Evolutionary conservation across 2,888 invertebrate species (phyloP), one percentile per base, ranked within the genome.

Genomic region (Tachystola acroxantha): DNA sequence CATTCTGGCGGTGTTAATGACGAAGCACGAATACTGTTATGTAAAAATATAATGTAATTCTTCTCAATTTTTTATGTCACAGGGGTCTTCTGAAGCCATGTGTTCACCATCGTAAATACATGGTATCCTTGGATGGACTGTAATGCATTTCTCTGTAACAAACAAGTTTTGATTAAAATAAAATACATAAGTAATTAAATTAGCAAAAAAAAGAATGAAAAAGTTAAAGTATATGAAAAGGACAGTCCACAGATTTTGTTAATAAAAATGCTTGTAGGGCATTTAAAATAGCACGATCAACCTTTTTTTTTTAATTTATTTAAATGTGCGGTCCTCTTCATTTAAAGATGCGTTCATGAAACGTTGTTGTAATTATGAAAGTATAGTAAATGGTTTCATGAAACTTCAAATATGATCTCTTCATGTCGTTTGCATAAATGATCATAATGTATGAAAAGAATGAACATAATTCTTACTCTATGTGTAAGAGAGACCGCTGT

Each of bases 401-500:
- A n/a, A n/a, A n/a, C n/a, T n/a, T n/a, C 9, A 24, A 24, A 1
- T 4, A 16, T 16, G 16, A 16, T 16, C 6, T 16, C 16, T 6
- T 16, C 6, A 4, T n/a, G n/a, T 16, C 6, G 3, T 16, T 16
- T 16, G 3, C 16, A 16, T 6, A n/a, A n/a, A n/a, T 24, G n/a
- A n/a, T 24, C 2, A 24, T 24, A 20, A 20, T 24, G 24, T 24
- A 9, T 30, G 10, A 28, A 36, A 34, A 26, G 11, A 14, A 36
- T 36, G 28, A 34, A 32, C 19, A 52, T 44, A 46, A 67, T 66
- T 67, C 86, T 87, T 88, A 87, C 84, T 86, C 75, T 85, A 79
- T 81, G 68, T 78, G 75, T 77, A 80, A 87, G 78, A 84, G 85
- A 82, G 87, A 88, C 88, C 88, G 86, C 84, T 82, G 88, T 79